Percentiles rank a stretch among this genome's conserved stretches.
These are phyloP conservation scores for Laodelphax striatellus DNA, from an alignment of 1,140 invertebrate species.

Conservation along the genomic window DNA sequence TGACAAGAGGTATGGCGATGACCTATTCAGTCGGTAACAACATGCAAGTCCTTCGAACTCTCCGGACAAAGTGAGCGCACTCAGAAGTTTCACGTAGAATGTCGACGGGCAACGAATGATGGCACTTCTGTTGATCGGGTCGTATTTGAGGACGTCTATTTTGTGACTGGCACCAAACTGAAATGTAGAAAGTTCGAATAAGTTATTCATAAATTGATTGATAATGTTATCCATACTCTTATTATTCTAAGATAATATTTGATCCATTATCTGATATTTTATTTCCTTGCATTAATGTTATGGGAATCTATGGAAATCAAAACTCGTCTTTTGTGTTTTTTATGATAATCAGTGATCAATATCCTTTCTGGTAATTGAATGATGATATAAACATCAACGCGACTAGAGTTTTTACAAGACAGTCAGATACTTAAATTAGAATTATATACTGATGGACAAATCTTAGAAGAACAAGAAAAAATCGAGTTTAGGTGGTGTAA, in stretches of 20 bases:
- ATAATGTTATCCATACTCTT: background rate
- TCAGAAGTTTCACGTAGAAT: slow-evolving; percentile 41
- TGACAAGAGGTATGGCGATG: slow-evolving; percentile 35
- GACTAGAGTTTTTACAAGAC: too few species aligned
- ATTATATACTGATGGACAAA: too few species aligned
- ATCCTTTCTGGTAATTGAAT: too few species aligned
- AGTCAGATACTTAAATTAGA: too few species aligned
- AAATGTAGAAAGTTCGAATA: slow-evolving; percentile 3
- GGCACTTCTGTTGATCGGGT: slow-evolving; percentile 32
- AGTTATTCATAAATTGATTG: background rate
- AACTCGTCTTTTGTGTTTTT: too few species aligned
- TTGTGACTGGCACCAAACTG: slow-evolving; percentile 35
- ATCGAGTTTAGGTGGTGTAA: too few species aligned
- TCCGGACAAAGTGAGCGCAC: slow-evolving; percentile 41
- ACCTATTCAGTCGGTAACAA: slow-evolving; percentile 41
- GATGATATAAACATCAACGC: too few species aligned
- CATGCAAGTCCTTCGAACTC: slow-evolving; percentile 39
- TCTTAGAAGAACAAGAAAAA: too few species aligned
- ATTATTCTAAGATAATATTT: background rate
- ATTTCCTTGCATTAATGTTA: too few species aligned
- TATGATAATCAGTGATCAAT: too few species aligned
- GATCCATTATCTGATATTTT: too few species aligned
- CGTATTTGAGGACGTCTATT: slow-evolving; percentile 46
- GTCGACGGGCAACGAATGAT: slow-evolving; percentile 41
- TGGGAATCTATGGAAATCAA: too few species aligned